These are phyloP conservation scores for Peromyscus nudipes DNA, from an alignment of 2,797 vertebrate species.

Conservation along the genomic window DNA sequence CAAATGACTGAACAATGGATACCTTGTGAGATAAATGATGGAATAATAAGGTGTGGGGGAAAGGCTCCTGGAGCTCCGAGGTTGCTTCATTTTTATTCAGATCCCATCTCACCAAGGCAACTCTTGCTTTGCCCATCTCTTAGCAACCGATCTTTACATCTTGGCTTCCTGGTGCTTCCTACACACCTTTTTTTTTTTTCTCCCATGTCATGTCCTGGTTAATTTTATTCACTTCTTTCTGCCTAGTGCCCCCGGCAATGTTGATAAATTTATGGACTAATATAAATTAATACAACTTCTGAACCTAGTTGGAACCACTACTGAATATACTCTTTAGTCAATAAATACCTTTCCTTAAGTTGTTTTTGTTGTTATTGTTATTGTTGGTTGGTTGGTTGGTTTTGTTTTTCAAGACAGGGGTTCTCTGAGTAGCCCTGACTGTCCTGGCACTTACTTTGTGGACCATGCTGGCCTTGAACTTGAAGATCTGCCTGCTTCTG, in stretches of 20 bases:
- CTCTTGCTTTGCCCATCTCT: neutral
- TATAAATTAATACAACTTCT: neutral
- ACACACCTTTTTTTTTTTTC: neutral
- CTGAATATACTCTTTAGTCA: neutral
- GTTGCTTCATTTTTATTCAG: neutral
- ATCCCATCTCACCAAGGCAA: neutral
- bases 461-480: neutral
- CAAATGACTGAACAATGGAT: neutral
- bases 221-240: conserved; percentile 9
- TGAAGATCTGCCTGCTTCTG: neutral
- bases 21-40: neutral
- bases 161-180: neutral
- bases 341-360: neutral
- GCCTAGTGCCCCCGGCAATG: neutral
- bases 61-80: neutral
- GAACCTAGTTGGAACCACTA: neutral
- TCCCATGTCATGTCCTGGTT: neutral
- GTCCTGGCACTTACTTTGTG: neutral
- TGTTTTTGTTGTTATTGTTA: no score
- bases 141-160: neutral
- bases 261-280: neutral
- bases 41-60: neutral
- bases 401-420: neutral
- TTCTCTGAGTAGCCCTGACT: neutral
- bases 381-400: neutral